phyloP scores from a whole-genome alignment of 2,797 vertebrate genomes.

The Helarctos malayanus region DNA sequence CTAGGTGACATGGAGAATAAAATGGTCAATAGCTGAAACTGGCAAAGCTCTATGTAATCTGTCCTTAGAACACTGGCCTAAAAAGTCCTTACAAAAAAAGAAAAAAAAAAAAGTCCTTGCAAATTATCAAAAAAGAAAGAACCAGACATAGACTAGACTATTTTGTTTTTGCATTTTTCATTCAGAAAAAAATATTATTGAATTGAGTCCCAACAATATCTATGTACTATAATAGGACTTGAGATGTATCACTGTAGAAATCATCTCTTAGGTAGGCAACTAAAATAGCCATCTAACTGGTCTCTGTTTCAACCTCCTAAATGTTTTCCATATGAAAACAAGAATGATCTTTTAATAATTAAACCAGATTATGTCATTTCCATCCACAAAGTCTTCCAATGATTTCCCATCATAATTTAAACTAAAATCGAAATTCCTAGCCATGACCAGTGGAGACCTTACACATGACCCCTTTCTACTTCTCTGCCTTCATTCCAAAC shows the following conservation, averaged over 20 bases:
- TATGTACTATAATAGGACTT: background rate
- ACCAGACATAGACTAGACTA: background rate
- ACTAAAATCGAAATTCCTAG: background rate
- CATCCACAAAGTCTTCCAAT: background rate
- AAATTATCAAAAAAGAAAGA: constrained; percentile 14
- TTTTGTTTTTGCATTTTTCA: background rate
- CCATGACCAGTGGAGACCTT: too few relatives aligned
- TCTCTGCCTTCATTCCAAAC: background rate
- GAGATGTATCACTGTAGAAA: background rate
- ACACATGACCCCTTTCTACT: background rate
- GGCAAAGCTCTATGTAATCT: background rate
- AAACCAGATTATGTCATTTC: background rate
- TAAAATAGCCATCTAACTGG: background rate
- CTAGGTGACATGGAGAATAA: background rate
- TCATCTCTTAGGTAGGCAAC: background rate
- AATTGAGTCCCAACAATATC: background rate
- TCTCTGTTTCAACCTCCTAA: background rate
- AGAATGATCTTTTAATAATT: background rate
- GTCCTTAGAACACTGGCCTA: background rate
- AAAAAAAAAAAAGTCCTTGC: background rate
- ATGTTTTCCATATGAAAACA: background rate
- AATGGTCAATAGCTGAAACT: background rate
- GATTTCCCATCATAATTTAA: background rate
- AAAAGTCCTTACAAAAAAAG: background rate
- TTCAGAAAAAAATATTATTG: background rate